Evolutionary conservation across 2,113 vertebrate genomes (phyloP).

Genomic region (Parus major): DNA sequence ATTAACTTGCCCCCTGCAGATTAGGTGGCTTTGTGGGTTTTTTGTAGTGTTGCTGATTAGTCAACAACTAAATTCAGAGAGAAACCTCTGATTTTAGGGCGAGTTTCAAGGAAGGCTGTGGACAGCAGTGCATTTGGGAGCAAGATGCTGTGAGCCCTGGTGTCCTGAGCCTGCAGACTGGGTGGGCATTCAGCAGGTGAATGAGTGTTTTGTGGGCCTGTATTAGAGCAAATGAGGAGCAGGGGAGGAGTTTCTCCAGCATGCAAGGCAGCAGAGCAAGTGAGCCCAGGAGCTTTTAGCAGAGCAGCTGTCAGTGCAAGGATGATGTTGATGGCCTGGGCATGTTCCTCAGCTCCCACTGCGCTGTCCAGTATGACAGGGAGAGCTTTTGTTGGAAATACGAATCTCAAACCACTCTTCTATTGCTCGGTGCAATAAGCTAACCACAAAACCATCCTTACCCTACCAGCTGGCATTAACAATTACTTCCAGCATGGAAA

Average conservation of each 20-base stretch:
- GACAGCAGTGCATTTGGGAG: not conserved
- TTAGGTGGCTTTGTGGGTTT: not conserved
- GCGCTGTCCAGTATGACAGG: not conserved
- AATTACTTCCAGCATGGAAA: not conserved
- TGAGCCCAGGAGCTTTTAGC: not conserved
- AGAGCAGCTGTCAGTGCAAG: not conserved
- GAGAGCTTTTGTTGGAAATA: not conserved
- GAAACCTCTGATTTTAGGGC: not conserved
- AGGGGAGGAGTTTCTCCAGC: not conserved
- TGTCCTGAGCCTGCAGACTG: not conserved
- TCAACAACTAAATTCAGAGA: not conserved
- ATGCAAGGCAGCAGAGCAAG: rapidly evolving
- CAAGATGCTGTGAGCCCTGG: not conserved
- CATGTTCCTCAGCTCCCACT: not conserved
- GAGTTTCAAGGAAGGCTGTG: not conserved
- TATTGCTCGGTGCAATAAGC: not conserved
- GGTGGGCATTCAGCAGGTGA: not conserved
- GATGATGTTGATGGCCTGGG: not conserved
- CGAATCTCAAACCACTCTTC: not conserved
- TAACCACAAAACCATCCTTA: not conserved
- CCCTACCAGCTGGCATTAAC: not conserved
- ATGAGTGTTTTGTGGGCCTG: not conserved
- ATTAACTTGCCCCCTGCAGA: not conserved
- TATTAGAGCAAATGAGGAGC: not conserved
- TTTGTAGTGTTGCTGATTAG: not conserved